Conservation (phyloP, 1,140 invertebrate genomes). For the Listronotus oregonensis region DNA sequence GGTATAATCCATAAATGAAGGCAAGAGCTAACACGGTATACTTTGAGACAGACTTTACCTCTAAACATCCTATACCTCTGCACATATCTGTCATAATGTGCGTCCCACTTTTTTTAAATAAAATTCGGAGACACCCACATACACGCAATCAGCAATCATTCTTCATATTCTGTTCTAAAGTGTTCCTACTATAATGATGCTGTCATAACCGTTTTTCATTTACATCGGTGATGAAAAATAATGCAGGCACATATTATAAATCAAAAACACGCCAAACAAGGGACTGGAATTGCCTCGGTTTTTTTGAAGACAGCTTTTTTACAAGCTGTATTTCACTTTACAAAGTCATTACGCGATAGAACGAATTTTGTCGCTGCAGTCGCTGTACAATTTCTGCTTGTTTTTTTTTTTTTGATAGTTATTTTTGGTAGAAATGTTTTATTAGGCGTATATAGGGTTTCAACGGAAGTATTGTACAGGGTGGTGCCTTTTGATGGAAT, state of each 20-base stretch:
- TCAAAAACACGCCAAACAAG: constrained; percentile 23
- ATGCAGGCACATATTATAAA: constrained; percentile 26
- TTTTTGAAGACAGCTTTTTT: no score
- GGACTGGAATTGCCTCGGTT: constrained; percentile 7
- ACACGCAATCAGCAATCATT: constrained; percentile 29
- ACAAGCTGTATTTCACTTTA: no score
- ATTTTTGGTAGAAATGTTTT: not conserved
- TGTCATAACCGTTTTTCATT: constrained; percentile 34
- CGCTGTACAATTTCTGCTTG: not conserved
- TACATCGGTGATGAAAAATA: constrained; percentile 32
- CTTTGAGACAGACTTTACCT: no score
- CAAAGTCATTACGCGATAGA: no score
- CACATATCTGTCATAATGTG: constrained; percentile 10
- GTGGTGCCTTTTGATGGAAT: no score
- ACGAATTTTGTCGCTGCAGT: no score
- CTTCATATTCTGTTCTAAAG: constrained; percentile 20
- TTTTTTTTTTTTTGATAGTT: not conserved
- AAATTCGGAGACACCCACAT: constrained; percentile 12
- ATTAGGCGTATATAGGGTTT: no score
- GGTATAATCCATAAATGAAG: no score
- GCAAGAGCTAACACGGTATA: no score
- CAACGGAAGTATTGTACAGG: no score
- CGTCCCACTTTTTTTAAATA: constrained; percentile 8
- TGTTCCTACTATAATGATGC: constrained; percentile 29
- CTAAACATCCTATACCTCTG: no score